Percentiles rank a stretch among this genome's conserved stretches.
Conservation (phyloP, 2,888 invertebrate species). For the Cryptocheilus praepositus region DNA sequence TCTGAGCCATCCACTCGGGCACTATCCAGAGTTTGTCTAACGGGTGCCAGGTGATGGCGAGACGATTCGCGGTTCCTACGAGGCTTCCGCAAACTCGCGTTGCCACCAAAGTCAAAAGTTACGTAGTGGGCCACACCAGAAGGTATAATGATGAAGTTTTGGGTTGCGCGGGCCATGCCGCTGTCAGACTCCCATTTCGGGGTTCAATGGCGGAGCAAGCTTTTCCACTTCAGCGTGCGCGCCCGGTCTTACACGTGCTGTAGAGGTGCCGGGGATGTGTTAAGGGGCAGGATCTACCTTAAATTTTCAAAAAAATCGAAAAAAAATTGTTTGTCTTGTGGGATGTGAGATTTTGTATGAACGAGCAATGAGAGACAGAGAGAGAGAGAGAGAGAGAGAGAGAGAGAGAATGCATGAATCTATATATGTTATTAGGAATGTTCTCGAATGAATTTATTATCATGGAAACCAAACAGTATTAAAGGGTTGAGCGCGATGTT, state of each 20-base stretch:
- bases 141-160: conserved; percentile 36
- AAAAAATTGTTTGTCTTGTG: too few relatives aligned
- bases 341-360: too few relatives aligned
- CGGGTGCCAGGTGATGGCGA: conserved; percentile 35
- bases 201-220: conserved; percentile 22
- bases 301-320: too few relatives aligned
- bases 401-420: too few relatives aligned
- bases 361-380: too few relatives aligned
- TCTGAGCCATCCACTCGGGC: conserved; percentile 23
- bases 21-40: conserved; percentile 30
- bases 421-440: too few relatives aligned
- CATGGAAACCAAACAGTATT: too few relatives aligned
- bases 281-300: too few relatives aligned
- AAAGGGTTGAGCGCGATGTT: too few relatives aligned
- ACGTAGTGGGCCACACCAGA: conserved; percentile 20
- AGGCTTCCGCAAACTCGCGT: conserved; percentile 30
- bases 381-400: too few relatives aligned
- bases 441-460: too few relatives aligned
- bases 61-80: conserved; percentile 32
- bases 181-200: conserved; percentile 19
- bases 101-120: conserved; percentile 41
- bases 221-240: conserved; percentile 19
- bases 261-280: background rate
- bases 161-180: conserved; percentile 18
- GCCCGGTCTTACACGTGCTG: background rate